A percentile compares a stretch with the other conserved stretches of the same genome.
Conservation (phyloP, 2,113 vertebrate species). For the Solenodon paradoxus region DNA sequence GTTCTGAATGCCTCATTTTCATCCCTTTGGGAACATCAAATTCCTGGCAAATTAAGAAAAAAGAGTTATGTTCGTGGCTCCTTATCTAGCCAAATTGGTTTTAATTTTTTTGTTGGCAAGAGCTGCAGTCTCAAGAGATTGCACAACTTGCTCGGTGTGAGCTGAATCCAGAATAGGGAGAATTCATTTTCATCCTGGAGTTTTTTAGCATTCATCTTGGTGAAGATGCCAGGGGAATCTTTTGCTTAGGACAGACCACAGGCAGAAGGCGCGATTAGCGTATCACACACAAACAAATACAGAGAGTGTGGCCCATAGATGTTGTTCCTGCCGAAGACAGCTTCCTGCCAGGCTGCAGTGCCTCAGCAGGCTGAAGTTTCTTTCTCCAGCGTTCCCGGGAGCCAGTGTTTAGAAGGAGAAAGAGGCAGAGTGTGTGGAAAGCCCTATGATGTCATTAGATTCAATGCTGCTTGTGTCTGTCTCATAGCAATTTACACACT, state of each 20-base stretch:
- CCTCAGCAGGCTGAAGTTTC: background rate
- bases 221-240: background rate
- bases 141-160: constrained; percentile 71
- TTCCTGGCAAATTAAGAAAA: constrained; percentile 76
- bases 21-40: constrained; percentile 68
- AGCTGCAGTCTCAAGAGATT: constrained; percentile 66
- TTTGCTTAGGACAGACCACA: background rate
- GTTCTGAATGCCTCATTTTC: constrained; percentile 62
- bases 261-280: background rate
- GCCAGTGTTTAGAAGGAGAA: background rate
- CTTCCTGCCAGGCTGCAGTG: background rate
- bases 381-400: background rate
- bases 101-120: constrained; percentile 82
- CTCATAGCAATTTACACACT: constrained; percentile 34
- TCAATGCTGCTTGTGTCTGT: constrained; percentile 16
- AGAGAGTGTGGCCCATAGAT: background rate
- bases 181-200: constrained; percentile 34
- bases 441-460: background rate
- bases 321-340: background rate
- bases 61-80: constrained; percentile 73
- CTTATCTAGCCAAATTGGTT: constrained; percentile 79
- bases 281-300: background rate
- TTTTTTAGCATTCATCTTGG: constrained; percentile 42
- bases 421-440: background rate
- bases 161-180: constrained; percentile 71